phyloP scores from a whole-genome alignment of 2,888 invertebrate species.

The Choreutis nemorana region DNA sequence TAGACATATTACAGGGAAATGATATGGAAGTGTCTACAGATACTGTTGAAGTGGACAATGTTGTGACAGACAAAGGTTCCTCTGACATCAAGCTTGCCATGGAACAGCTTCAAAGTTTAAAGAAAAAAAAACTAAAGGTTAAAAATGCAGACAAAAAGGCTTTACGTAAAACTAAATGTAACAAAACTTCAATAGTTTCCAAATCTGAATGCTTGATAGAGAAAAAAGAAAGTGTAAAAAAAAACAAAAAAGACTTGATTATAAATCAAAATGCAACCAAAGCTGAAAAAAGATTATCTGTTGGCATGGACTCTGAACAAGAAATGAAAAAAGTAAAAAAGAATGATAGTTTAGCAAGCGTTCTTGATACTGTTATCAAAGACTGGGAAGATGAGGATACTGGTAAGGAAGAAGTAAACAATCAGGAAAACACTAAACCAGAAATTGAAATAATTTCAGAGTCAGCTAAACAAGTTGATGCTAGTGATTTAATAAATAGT shows the following conservation, averaged over 20 bases:
- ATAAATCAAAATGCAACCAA: conserved; percentile 2
- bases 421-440: no score
- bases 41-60: conserved; percentile 15
- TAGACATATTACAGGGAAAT: conserved; percentile 56
- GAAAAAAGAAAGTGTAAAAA: conserved; percentile 11
- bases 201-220: no score
- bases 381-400: conserved; percentile 60
- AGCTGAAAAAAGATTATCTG: not conserved
- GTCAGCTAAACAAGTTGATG: no score
- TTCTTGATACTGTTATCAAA: conserved; percentile 61
- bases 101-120: conserved; percentile 41
- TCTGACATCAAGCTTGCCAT: conserved; percentile 40
- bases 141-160: conserved; percentile 7
- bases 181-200: no score
- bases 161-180: conserved; percentile 2
- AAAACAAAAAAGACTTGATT: conserved; percentile 6
- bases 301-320: conserved; percentile 4
- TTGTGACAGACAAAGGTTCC: no score
- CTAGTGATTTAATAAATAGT: no score
- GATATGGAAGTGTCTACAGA: conserved; percentile 23
- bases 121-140: conserved; percentile 3
- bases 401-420: no score
- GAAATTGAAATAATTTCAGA: conserved; percentile 19
- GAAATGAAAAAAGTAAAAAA: conserved; percentile 10
- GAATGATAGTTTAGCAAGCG: conserved; percentile 26